A percentile compares a stretch with the other conserved stretches of the same genome.
phyloP scores from a whole-genome alignment of 1,140 invertebrate genomes.

The Halesus radiatus region DNA sequence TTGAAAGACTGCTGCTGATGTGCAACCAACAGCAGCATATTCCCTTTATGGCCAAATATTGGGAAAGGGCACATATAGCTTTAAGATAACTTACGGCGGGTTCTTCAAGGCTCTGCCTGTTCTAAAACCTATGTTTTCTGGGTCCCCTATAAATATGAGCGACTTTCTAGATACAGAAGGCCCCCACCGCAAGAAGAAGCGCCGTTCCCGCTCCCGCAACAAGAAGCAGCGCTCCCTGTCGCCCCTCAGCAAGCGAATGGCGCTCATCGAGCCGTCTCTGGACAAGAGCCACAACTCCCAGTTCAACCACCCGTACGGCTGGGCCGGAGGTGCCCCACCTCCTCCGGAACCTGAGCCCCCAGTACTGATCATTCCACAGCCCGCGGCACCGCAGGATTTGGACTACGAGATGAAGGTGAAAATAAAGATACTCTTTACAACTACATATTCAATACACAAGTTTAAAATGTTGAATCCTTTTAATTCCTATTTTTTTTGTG shows the following conservation, averaged over 20 bases:
- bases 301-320: constrained; percentile 71
- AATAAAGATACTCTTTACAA: too few relatives aligned
- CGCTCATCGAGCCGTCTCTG: constrained; percentile 71
- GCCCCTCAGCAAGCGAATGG: constrained; percentile 85
- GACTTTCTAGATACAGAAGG: constrained; percentile 68
- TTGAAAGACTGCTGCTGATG: too few relatives aligned
- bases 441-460: too few relatives aligned
- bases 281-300: constrained; percentile 72
- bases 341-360: constrained; percentile 54
- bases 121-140: neutral
- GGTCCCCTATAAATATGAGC: constrained; percentile 27
- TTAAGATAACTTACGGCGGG: too few relatives aligned
- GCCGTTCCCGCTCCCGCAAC: constrained; percentile 70
- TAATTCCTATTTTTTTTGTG: too few relatives aligned
- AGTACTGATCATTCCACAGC: constrained; percentile 59
- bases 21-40: too few relatives aligned
- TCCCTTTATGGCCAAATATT: too few relatives aligned
- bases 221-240: constrained; percentile 82
- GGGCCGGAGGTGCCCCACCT: constrained; percentile 60
- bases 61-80: too few relatives aligned
- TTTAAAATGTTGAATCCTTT: too few relatives aligned
- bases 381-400: constrained; percentile 64
- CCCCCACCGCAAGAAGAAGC: constrained; percentile 75
- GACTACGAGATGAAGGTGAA: constrained; percentile 78
- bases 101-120: too few relatives aligned